Base-by-base conservation (phyloP, 2,797 vertebrate species). In the Tadarida brasiliensis region DNA sequence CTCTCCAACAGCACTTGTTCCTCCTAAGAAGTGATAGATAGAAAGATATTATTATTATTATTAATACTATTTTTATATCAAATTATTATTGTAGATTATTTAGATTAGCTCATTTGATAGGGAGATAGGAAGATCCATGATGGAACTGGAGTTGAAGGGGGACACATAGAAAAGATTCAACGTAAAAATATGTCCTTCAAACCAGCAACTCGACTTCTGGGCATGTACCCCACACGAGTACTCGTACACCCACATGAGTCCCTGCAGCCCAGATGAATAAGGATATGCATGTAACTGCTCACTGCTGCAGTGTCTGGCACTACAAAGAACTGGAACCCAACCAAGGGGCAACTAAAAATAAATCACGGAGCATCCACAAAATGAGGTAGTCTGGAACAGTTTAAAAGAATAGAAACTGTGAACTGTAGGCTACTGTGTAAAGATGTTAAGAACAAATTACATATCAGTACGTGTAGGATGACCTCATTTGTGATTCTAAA, bases 1-100 rank as follows among this genome's bases (percentile, higher is more conserved):
- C 56, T 94, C 59, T 47, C 33, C 49, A 83, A 56, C 4, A 68
- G 16, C 30, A 87, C 68, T 90, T 85, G 20, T 77, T 96, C 49
- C 94, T 94, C 44, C 28, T 84, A 84, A 83, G 39, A 86, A 82
- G 57, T 59, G 24, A 59, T 57, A 65, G 63, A 26, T 28, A 26
- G 47, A 39, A 80, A 78, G 30, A 61, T 35, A 68, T 35, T 22
- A 17, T 80, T 81, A 83, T 8, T 67, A 35, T 33, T 44, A 5
- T 54, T 87, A 44, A 47, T 26, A 26, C 24, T 28, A 57, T 20
- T 85, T 90, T 35, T 90, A 5, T 44, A 63, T 61, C 9, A 95
- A 65, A 56, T 67, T 86, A 63, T 78, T 83, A 70, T n/a, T 87
- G 8, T 54, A 47, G 28, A 73, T 80, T 12, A 74, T 59, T 90